Base-by-base conservation (phyloP, 1,140 invertebrate species). In the Coenobita brevimanus region DNA sequence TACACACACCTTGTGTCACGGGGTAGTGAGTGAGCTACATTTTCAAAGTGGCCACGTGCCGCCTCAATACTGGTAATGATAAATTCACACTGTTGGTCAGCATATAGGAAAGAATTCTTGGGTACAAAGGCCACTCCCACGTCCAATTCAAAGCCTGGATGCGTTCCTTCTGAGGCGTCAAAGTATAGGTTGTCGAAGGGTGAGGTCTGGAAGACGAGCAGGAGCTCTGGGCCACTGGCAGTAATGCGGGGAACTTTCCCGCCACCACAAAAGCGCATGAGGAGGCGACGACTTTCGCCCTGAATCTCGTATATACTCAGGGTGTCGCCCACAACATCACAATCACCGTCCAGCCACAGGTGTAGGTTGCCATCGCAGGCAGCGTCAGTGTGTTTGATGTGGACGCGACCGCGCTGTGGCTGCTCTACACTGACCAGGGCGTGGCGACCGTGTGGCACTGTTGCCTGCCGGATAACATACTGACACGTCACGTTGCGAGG, bases 201-300 rank as follows among this genome's bases (percentile, higher is more conserved):
- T 41, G 96, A 97, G 27, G 96, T 97, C 84, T 96, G 96, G 92
- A 97, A 97, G 93, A 97, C 96, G 41, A 98, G 96, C 69, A 97
- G 93, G 80, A 97, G 93, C 92, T 97, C 97, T 60, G 96, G 95
- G 0, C 96, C 96, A 91, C 96, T 97, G 82, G 96, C 97, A 82
- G 96, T 94, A 81, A 97, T 96, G 92, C 96, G 95, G 0, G 97
- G 96, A 46, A 97, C 95, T 0, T 94, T 95, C 54, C 97, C 97
- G 62, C 96, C 96, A 3, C 97, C 97, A 91, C 97, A 98, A 92
- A 98, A 97, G 92, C 97, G 97, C 89, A 98, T 93, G 88, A 98
- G 95, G 83, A n/a, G 97, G 96, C 93, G 97, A 96, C 91, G 96
- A 94, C 15, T 96, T 97, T 87, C 96, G 97, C 91, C 97, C 97